Conservation (phyloP, 2,113 vertebrate species). For the Acanthisitta chloris region DNA sequence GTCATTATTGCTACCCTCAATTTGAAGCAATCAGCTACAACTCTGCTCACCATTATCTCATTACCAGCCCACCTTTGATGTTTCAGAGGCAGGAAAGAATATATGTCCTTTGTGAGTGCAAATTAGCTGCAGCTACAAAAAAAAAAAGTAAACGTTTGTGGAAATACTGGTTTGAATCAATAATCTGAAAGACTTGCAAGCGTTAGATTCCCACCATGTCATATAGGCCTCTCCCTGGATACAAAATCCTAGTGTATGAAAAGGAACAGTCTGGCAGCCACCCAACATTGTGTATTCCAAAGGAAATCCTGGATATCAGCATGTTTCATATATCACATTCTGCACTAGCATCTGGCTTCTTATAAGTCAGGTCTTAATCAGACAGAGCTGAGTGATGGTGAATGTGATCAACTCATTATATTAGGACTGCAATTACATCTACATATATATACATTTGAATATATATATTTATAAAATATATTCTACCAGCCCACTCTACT, state of each 20-base stretch:
- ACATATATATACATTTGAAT: not conserved
- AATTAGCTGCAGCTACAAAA: not conserved
- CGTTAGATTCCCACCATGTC: not conserved
- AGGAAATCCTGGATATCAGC: not conserved
- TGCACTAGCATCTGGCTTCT: not conserved
- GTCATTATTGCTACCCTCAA: not conserved
- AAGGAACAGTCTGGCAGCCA: not conserved
- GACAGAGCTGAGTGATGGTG: not conserved
- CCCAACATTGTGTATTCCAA: not conserved
- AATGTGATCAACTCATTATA: not conserved
- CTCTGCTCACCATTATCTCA: not conserved
- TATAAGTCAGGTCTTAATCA: not conserved
- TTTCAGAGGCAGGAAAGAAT: not conserved
- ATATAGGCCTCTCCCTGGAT: not conserved
- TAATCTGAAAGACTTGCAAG: not conserved
- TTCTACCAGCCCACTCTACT: not conserved
- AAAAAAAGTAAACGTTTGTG: not conserved
- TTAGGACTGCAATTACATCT: not conserved
- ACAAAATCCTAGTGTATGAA: not conserved
- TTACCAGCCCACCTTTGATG: slow-evolving; percentile 2
- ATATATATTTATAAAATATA: not conserved
- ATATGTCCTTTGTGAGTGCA: not conserved
- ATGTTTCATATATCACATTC: not conserved
- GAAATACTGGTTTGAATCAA: not conserved
- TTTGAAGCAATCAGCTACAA: not conserved